Evolutionary conservation across 2,888 invertebrate genomes (phyloP).

Genomic region (Lithophane leautieri): DNA sequence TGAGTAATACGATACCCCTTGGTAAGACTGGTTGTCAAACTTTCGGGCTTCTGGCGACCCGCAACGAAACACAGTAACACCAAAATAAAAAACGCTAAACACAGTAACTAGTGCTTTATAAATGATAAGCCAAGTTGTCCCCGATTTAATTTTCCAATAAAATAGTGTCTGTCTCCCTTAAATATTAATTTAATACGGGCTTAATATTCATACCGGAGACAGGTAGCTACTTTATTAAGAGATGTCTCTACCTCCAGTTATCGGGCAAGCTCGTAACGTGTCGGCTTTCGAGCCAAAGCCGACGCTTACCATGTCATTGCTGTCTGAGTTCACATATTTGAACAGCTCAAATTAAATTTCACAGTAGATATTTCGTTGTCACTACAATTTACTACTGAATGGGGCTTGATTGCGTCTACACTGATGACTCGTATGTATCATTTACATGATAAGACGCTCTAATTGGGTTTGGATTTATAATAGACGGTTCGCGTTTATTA

Average conservation of each 20-base stretch:
- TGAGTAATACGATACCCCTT: too few species aligned
- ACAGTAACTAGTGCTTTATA: background rate
- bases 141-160: constrained; percentile 13
- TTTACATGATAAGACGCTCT: constrained; percentile 56
- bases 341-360: constrained; percentile 64
- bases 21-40: too few species aligned
- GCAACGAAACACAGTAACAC: too few species aligned
- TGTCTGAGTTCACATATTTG: constrained; percentile 65
- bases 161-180: background rate
- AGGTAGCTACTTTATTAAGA: constrained; percentile 32
- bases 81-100: background rate
- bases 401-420: constrained; percentile 58
- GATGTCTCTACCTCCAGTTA: constrained; percentile 39
- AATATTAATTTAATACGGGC: constrained; percentile 27
- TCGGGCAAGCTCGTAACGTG: constrained; percentile 42
- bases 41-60: too few species aligned
- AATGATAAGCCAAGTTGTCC: background rate
- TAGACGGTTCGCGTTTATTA: constrained; percentile 39
- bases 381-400: constrained; percentile 56
- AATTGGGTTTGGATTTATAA: constrained; percentile 50
- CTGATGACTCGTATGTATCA: constrained; percentile 51
- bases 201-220: constrained; percentile 10
- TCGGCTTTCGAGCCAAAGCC: constrained; percentile 57
- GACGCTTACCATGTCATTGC: constrained; percentile 65
- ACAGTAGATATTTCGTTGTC: constrained; percentile 53